Evolutionary conservation across 2,888 invertebrate species (phyloP).

Genomic region (Synanthedon andrenaeformis): DNA sequence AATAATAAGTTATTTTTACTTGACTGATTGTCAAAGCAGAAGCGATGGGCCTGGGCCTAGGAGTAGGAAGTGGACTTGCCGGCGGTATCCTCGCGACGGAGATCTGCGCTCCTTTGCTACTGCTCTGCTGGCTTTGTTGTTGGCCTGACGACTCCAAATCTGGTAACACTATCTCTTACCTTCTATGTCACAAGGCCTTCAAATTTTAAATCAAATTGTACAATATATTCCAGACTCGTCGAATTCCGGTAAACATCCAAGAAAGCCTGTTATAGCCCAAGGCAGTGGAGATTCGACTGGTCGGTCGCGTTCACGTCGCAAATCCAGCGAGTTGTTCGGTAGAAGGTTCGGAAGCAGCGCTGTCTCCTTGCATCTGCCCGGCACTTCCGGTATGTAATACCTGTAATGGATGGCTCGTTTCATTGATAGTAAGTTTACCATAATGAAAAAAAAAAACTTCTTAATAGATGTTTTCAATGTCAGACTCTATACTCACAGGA

Average conservation of each 20-base stretch:
- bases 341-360: slow-evolving; percentile 40
- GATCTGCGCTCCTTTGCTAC: slow-evolving; percentile 37
- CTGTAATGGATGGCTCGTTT: neutral
- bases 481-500: neutral
- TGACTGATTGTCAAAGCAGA: neutral
- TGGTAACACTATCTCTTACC: slow-evolving; percentile 18
- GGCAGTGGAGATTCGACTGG: slow-evolving; percentile 12
- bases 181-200: neutral
- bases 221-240: slow-evolving; percentile 22
- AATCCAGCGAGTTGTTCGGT: slow-evolving; percentile 31
- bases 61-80: slow-evolving; percentile 14
- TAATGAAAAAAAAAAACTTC: too few relatives aligned
- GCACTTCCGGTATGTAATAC: slow-evolving; percentile 39
- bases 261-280: slow-evolving; percentile 23
- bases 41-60: neutral
- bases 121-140: slow-evolving; percentile 58
- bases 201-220: too few relatives aligned
- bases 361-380: slow-evolving; percentile 45
- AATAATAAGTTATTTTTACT: too few relatives aligned
- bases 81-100: slow-evolving; percentile 21
- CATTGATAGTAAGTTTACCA: neutral
- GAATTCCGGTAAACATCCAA: slow-evolving; percentile 30
- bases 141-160: slow-evolving; percentile 48
- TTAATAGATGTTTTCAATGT: neutral
- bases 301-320: slow-evolving; percentile 23